Evolutionary conservation across 64 coral and sea anemone species (phyloP).

Genomic region (Astreopora myriophthalma): DNA sequence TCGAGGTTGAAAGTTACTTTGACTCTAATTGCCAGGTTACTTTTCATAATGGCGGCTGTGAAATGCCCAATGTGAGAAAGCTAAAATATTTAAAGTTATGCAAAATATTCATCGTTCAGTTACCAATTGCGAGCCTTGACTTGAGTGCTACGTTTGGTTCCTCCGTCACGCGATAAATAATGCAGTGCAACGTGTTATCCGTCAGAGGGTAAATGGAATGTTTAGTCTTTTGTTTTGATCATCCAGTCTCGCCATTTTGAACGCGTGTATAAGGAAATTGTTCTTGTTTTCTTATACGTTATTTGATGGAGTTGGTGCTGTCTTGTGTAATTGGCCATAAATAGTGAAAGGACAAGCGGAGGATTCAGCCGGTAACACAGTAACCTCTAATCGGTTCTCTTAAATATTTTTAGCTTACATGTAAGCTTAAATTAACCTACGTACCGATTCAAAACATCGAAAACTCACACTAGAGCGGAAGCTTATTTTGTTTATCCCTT

Average conservation of each 20-base stretch:
- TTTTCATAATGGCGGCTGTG: background rate
- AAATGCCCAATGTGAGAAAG: background rate
- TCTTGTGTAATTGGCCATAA: background rate
- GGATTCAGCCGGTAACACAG: background rate
- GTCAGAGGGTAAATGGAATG: background rate
- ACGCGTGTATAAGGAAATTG: background rate
- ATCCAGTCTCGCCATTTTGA: background rate
- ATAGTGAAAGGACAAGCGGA: background rate
- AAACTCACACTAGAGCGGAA: too few species aligned
- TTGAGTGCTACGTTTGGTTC: background rate
- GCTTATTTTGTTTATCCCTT: background rate
- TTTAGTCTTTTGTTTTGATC: background rate
- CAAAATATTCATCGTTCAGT: background rate
- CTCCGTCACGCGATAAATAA: background rate
- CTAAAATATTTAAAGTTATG: background rate
- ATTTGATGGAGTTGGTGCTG: background rate
- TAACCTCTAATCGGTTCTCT: background rate
- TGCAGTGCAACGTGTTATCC: background rate
- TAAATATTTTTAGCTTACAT: background rate
- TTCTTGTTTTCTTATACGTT: background rate
- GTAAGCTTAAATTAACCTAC: background rate
- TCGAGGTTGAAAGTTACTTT: too few species aligned
- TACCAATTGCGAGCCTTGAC: background rate
- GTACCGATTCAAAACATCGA: too few species aligned
- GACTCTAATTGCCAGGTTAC: slow-evolving; percentile 27